phyloP scores from a whole-genome alignment of 2,888 invertebrate species.

The Pollenia amentaria region DNA sequence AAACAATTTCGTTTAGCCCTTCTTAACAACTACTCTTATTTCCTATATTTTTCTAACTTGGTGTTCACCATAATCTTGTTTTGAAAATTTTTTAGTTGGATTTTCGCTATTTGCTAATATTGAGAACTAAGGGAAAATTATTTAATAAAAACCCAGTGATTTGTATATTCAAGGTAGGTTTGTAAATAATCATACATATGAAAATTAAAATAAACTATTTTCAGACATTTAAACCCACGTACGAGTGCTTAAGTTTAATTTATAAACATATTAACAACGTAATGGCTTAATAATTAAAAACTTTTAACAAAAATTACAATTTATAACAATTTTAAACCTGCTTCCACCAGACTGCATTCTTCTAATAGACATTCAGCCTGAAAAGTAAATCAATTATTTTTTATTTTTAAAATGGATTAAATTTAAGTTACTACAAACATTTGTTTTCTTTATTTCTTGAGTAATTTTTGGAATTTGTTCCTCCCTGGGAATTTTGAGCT shows the following conservation, averaged over 20 bases:
- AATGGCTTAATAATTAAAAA: constrained; percentile 67
- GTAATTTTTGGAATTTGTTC: constrained; percentile 39
- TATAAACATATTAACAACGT: constrained; percentile 78
- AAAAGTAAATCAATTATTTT: constrained; percentile 28
- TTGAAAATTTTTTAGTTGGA: constrained; percentile 79
- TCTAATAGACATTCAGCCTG: constrained; percentile 76
- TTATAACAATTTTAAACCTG: constrained; percentile 58
- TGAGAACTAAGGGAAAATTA: constrained; percentile 82
- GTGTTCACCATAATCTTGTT: no score
- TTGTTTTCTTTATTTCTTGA: constrained; percentile 21
- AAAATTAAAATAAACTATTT: constrained; percentile 71
- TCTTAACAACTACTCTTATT: no score
- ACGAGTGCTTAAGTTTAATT: constrained; percentile 83
- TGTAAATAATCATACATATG: background rate
- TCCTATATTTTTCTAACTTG: no score
- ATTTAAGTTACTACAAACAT: constrained; percentile 20
- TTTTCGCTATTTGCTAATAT: constrained; percentile 83
- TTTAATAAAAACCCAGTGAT: constrained; percentile 82
- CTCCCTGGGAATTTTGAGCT: constrained; percentile 78
- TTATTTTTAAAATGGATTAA: background rate
- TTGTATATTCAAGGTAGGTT: constrained; percentile 83
- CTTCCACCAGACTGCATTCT: constrained; percentile 71
- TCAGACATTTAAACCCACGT: constrained; percentile 82
- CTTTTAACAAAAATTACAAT: background rate
- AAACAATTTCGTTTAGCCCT: no score